Conservation (phyloP, 37 sponge, comb jelly and placozoan genomes). For the Geodia barretti region DNA sequence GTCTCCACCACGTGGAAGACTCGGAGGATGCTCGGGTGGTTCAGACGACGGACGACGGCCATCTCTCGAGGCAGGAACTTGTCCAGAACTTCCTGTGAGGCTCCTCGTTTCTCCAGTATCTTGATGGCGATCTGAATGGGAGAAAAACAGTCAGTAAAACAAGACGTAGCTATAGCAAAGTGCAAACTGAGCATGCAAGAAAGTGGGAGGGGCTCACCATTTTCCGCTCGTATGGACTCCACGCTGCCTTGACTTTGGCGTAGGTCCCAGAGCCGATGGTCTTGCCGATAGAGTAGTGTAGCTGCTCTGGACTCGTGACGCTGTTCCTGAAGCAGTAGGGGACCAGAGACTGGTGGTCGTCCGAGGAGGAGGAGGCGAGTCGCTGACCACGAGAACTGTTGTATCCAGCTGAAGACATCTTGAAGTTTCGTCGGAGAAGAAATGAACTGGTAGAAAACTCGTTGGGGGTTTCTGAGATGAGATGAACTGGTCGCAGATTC, state of each 20-base stretch:
- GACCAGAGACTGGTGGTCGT: too few relatives aligned
- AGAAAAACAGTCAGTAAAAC: too few relatives aligned
- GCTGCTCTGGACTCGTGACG: conserved; percentile 33
- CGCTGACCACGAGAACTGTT: too few relatives aligned
- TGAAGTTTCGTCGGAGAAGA: too few relatives aligned
- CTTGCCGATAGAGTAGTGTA: conserved; percentile 62
- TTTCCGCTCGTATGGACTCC: conserved; percentile 29
- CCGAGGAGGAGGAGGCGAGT: too few relatives aligned
- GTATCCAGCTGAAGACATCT: too few relatives aligned
- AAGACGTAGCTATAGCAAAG: too few relatives aligned
- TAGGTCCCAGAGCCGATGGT: conserved; percentile 89
- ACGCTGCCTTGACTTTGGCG: conserved; percentile 87
- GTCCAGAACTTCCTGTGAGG: conserved; percentile 76
- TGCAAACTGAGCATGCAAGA: too few relatives aligned
- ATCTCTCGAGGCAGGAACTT: conserved; percentile 94
- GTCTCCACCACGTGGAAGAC: conserved; percentile 77
- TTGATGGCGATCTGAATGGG: conserved; percentile 85
- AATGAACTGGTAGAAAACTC: too few relatives aligned
- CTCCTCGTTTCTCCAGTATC: conserved; percentile 78
- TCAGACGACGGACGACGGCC: conserved; percentile 56
- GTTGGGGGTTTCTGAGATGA: too few relatives aligned
- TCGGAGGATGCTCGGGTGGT: conserved; percentile 70
- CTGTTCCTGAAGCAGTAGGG: too few relatives aligned
- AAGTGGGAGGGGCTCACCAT: conserved; percentile 50
- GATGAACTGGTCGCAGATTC: too few relatives aligned